Conservation (phyloP, 2,888 invertebrate genomes). For the Cantharis rustica region DNA sequence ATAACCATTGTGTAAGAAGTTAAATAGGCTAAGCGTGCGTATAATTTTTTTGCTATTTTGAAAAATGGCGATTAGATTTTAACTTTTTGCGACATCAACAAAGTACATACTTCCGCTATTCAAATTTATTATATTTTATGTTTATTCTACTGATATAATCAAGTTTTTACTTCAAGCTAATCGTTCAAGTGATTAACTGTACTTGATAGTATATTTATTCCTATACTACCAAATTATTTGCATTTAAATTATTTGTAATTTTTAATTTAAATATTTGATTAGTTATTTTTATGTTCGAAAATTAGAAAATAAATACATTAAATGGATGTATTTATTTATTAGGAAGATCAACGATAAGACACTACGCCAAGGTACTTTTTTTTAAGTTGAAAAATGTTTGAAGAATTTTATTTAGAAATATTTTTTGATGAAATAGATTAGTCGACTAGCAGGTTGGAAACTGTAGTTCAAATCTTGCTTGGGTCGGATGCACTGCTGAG, state of each 20-base stretch:
- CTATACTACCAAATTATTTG: background rate
- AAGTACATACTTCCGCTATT: background rate
- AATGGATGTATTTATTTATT: too few species aligned
- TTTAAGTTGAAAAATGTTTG: too few species aligned
- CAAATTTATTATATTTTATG: background rate
- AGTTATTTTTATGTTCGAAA: too few species aligned
- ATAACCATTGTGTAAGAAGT: slow-evolving; percentile 2
- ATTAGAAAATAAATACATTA: too few species aligned
- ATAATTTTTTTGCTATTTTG: slow-evolving; percentile 1
- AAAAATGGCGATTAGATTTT: background rate
- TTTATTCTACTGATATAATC: background rate
- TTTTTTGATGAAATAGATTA: too few species aligned
- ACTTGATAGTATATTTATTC: background rate
- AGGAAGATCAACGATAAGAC: too few species aligned
- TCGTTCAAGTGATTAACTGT: background rate
- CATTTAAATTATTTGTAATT: background rate
- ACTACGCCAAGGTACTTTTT: too few species aligned
- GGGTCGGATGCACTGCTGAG: too few species aligned
- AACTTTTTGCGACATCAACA: background rate
- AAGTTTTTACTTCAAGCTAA: background rate
- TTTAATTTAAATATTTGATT: background rate
- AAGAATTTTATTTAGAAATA: too few species aligned
- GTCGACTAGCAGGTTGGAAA: too few species aligned
- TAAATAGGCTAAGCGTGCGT: slow-evolving; percentile 12
- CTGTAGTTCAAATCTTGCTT: too few species aligned